A percentile compares a stretch with the other conserved stretches of the same genome.
phyloP scores from a whole-genome alignment of 2,113 vertebrate species.

The Oryzias javanicus region DNA sequence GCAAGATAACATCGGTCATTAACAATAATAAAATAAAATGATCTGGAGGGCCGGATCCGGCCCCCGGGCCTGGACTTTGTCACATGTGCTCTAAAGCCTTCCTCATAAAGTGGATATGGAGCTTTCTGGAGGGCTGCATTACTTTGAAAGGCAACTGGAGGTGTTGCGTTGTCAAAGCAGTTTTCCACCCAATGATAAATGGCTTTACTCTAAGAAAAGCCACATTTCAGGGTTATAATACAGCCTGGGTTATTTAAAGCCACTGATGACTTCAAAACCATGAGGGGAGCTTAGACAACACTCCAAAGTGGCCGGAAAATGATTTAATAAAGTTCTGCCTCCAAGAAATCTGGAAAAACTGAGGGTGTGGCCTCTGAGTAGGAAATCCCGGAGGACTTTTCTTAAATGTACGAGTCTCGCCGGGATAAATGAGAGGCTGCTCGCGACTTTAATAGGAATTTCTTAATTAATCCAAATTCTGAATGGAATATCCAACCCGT shows the following conservation, averaged over 20 bases:
- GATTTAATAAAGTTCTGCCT: conserved; percentile 72
- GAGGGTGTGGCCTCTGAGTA: conserved; percentile 47
- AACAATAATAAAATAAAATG: too few relatives aligned
- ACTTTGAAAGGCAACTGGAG: conserved; percentile 57
- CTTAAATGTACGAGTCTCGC: conserved; percentile 75
- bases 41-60: too few relatives aligned
- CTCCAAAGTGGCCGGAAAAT: conserved; percentile 61
- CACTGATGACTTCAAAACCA: conserved; percentile 73
- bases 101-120: conserved; percentile 40
- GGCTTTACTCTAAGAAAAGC: conserved; percentile 69
- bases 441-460: conserved; percentile 77
- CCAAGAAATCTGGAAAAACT: conserved; percentile 63
- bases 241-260: conserved; percentile 69
- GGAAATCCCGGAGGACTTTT: conserved; percentile 65
- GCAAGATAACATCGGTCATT: too few relatives aligned
- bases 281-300: conserved; percentile 69
- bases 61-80: too few relatives aligned
- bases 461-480: conserved; percentile 80
- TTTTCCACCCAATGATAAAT: conserved; percentile 70
- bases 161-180: conserved; percentile 70
- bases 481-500: conserved; percentile 70
- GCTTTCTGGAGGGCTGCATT: conserved; percentile 35
- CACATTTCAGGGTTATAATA: conserved; percentile 72
- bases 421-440: conserved; percentile 73
- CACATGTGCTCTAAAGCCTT: conserved; percentile 1